These are phyloP conservation scores for Oceanodroma tethys DNA, from an alignment of 2,113 vertebrate species.

Conservation along the genomic window DNA sequence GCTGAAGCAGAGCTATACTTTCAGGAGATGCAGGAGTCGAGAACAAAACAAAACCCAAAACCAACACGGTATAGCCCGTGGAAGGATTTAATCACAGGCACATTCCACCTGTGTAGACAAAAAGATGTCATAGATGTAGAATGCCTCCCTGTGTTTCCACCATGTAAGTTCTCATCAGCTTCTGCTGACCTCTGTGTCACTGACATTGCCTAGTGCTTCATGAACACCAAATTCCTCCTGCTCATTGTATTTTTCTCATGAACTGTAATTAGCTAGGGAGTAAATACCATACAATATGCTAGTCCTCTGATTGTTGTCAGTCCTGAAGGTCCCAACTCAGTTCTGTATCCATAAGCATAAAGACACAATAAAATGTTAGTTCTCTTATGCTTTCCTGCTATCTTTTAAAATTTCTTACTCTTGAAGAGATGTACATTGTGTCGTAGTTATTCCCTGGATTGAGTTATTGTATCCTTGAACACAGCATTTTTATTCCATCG, in stretches of 20 bases:
- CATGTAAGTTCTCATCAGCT: neutral
- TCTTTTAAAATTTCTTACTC: neutral
- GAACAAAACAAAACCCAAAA: neutral
- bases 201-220: neutral
- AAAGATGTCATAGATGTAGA: neutral
- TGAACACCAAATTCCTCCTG: neutral
- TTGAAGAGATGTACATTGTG: neutral
- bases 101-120: neutral
- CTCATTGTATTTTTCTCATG: neutral
- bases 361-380: neutral
- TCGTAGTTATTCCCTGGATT: neutral
- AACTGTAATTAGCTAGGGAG: neutral
- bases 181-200: neutral
- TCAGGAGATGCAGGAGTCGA: neutral
- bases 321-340: neutral
- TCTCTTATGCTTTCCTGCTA: neutral
- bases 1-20: neutral
- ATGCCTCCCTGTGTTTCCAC: neutral
- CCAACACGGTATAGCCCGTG: rapidly evolving
- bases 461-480: neutral
- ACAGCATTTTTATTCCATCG: neutral
- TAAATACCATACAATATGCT: neutral
- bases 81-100: neutral
- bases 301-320: neutral
- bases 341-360: neutral